Conservation (phyloP, 1,140 invertebrate genomes). For the Drosophila bifasciata region DNA sequence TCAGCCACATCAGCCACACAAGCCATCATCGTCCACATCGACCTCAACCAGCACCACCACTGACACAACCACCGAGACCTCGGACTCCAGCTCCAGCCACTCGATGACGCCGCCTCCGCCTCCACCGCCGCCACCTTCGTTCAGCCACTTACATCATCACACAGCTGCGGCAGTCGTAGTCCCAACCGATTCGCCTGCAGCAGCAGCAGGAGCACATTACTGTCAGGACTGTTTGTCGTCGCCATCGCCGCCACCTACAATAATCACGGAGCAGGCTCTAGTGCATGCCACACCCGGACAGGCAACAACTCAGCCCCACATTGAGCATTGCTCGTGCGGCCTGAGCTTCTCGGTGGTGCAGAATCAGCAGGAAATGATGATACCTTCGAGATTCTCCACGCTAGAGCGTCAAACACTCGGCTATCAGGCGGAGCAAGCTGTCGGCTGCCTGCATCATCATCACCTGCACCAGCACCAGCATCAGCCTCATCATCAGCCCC, state of each 20-base stretch:
- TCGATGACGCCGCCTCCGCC: slow-evolving; percentile 58
- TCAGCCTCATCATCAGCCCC: slow-evolving; percentile 20
- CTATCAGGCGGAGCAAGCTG: slow-evolving; percentile 34
- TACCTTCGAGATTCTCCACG: slow-evolving; percentile 22
- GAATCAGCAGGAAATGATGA: slow-evolving; percentile 18
- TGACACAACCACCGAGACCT: slow-evolving; percentile 54
- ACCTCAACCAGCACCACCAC: slow-evolving; percentile 57
- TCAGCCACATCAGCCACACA: slow-evolving; percentile 78
- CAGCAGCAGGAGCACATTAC: slow-evolving; percentile 37
- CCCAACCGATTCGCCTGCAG: too few relatives aligned
- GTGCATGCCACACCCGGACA: slow-evolving; percentile 66
- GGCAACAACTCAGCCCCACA: slow-evolving; percentile 46
- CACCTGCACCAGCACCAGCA: slow-evolving; percentile 49
- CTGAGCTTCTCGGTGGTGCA: slow-evolving; percentile 69
- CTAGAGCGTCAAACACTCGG: slow-evolving; percentile 35
- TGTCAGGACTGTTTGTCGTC: slow-evolving; percentile 74
- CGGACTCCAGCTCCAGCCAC: slow-evolving; percentile 54
- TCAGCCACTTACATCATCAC: slow-evolving; percentile 37
- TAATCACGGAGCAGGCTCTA: slow-evolving; percentile 74
- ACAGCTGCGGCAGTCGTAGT: slow-evolving; percentile 7
- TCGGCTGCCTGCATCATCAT: slow-evolving; percentile 47
- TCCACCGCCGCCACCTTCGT: slow-evolving; percentile 40
- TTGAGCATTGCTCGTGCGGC: slow-evolving; percentile 79
- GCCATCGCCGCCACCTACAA: slow-evolving; percentile 69
- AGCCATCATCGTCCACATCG: slow-evolving; percentile 75